Conservation (phyloP, 2,797 vertebrate species). For the Decapterus maruadsi region DNA sequence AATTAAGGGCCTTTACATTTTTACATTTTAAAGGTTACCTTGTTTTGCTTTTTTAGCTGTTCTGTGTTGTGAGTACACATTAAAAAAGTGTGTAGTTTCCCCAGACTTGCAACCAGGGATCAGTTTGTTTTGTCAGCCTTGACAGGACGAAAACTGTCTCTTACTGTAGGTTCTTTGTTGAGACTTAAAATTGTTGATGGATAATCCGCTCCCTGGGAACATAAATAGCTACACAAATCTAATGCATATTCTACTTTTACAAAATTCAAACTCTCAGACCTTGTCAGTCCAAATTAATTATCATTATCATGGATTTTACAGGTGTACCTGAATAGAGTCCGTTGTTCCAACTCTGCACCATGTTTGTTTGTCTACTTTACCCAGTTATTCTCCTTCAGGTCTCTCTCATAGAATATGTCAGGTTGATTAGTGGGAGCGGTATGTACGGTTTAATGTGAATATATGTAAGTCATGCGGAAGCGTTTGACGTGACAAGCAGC, state of each 20-base stretch:
- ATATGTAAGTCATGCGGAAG: conserved; percentile 12
- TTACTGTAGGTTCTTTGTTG: no score
- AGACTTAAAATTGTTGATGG: no score
- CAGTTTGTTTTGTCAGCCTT: not conserved
- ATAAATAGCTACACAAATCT: not conserved
- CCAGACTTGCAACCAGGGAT: not conserved
- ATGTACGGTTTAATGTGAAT: not conserved
- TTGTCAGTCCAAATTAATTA: not conserved
- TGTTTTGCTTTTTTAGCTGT: not conserved
- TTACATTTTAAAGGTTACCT: no score
- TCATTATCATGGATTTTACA: not conserved
- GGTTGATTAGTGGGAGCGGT: not conserved
- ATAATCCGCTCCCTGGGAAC: not conserved
- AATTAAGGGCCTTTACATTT: no score
- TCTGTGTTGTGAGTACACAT: conserved; percentile 4
- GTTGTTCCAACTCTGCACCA: not conserved
- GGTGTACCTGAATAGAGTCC: not conserved
- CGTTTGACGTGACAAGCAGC: conserved; percentile 6
- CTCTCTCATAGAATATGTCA: not conserved
- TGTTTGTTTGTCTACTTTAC: no score
- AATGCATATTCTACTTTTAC: not conserved
- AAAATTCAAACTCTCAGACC: not conserved
- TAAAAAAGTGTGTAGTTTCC: not conserved
- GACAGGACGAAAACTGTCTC: not conserved
- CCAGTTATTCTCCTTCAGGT: not conserved